Conservation (phyloP, 1,140 invertebrate species). For the Luehdorfia chinensis region DNA sequence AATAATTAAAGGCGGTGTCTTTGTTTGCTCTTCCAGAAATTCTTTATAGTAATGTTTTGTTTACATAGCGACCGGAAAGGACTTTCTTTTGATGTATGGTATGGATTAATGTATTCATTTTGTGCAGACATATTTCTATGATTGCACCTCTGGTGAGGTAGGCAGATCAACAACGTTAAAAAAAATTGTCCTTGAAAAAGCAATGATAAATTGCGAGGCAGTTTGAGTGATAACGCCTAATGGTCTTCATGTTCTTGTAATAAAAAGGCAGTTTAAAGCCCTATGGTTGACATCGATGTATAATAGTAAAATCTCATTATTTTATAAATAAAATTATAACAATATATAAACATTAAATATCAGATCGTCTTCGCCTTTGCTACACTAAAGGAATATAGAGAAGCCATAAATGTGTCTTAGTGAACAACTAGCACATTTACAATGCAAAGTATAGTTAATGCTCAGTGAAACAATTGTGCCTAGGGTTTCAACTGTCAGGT, state of each 20-base stretch:
- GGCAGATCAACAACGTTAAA: too few relatives aligned
- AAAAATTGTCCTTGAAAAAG: too few relatives aligned
- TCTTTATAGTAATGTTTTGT: constrained; percentile 36
- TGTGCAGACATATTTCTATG: neutral
- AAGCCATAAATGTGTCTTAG: constrained; percentile 11
- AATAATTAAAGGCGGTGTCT: constrained; percentile 60
- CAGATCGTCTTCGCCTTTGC: too few relatives aligned
- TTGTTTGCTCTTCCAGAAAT: constrained; percentile 54
- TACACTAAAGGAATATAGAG: constrained; percentile 5
- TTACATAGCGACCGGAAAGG: constrained; percentile 14
- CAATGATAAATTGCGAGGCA: too few relatives aligned
- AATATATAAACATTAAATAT: too few relatives aligned
- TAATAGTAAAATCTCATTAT: too few relatives aligned
- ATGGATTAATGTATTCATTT: constrained; percentile 12
- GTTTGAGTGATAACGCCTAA: too few relatives aligned
- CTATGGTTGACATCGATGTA: too few relatives aligned
- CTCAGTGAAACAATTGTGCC: constrained; percentile 17
- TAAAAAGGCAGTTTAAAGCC: too few relatives aligned
- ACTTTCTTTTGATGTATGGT: constrained; percentile 29
- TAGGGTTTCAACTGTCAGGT: constrained; percentile 14
- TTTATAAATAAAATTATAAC: too few relatives aligned
- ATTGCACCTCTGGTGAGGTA: too few relatives aligned
- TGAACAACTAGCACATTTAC: constrained; percentile 13
- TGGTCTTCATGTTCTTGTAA: too few relatives aligned
- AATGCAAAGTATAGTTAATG: constrained; percentile 15